Evolutionary conservation across 2,113 vertebrate species (phyloP), one percentile per base, ranked within the genome.

Genomic region (Planiliza haematocheilus): DNA sequence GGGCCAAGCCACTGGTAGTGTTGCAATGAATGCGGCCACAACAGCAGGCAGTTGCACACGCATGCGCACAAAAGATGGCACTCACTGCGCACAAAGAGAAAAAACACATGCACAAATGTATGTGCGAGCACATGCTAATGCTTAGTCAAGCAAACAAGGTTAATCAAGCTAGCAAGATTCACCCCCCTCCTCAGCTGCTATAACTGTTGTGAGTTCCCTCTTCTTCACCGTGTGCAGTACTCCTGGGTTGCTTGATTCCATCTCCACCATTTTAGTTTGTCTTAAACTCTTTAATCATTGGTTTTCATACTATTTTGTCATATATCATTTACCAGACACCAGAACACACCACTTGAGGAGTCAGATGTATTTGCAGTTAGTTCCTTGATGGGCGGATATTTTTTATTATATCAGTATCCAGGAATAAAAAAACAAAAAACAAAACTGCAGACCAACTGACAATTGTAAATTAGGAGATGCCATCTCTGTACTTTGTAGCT

Each of bases 111-210:
- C 30, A 74, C 2, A 8, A 6, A 11, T 46, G 4, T 43, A 59
- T 53, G 52, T 7, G 11, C 18, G 7, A 48, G 38, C 39, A 65
- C 60, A 52, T 53, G 16, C 24, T 39, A 9, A 66, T 50, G 82
- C 70, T 79, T 76, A 86, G 50, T 78, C 74, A 77, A 81, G 81
- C 79, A 75, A 91, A 90, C 0, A 45, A 74, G 88, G 86, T 88
- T 88, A 89, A 90, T 85, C 53, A 61, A 84, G 76, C 78, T 37
- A 16, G 45, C 17, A n/a, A 66, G 30, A 68, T 64, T 52, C 57
- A 39, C 3, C 10, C 60, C 56, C 30, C 55, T 2, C 12, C 5
- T 43, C 65, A 59, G 64, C 43, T 46, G 42, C 49, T 61, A 20
- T 41, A 11, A 17, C 42, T 41, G 13, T 46, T 72, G 11, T 55